phyloP scores from a whole-genome alignment of 2,888 invertebrate genomes.

The Andrena haemorrhoa region DNA sequence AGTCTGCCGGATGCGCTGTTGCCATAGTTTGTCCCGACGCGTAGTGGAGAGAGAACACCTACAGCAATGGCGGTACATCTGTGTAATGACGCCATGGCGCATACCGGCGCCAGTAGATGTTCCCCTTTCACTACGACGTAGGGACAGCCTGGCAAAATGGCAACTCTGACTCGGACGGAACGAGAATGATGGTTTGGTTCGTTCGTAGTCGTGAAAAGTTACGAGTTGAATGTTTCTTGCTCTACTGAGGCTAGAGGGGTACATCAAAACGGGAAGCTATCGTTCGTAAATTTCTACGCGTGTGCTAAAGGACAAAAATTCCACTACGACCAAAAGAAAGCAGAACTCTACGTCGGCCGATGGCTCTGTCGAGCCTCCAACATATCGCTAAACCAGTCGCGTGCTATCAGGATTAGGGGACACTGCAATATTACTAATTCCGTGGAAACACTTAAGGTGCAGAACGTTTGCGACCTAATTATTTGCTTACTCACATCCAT shows the following conservation, averaged over 20 bases:
- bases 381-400: conserved; percentile 34
- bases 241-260: not conserved
- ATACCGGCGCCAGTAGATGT: too few species aligned
- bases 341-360: conserved; percentile 19
- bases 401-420: conserved; percentile 2
- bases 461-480: conserved; percentile 42
- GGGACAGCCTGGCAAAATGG: too few species aligned
- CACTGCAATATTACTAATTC: conserved; percentile 1
- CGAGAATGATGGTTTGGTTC: not conserved
- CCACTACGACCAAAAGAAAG: conserved; percentile 23
- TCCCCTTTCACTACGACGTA: too few species aligned
- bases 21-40: too few species aligned
- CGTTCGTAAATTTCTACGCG: conserved; percentile 4
- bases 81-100: too few species aligned
- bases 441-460: not conserved
- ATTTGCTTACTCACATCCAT: conserved; percentile 26
- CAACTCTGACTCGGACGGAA: not conserved
- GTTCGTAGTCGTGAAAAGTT: not conserved
- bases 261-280: not conserved
- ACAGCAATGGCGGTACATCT: too few species aligned
- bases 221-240: not conserved
- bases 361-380: conserved; percentile 29
- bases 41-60: too few species aligned
- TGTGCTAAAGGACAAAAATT: conserved; percentile 8
- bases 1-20: too few species aligned